Evolutionary conservation across 2,888 invertebrate genomes (phyloP).

Genomic region (Pinctada fucata): DNA sequence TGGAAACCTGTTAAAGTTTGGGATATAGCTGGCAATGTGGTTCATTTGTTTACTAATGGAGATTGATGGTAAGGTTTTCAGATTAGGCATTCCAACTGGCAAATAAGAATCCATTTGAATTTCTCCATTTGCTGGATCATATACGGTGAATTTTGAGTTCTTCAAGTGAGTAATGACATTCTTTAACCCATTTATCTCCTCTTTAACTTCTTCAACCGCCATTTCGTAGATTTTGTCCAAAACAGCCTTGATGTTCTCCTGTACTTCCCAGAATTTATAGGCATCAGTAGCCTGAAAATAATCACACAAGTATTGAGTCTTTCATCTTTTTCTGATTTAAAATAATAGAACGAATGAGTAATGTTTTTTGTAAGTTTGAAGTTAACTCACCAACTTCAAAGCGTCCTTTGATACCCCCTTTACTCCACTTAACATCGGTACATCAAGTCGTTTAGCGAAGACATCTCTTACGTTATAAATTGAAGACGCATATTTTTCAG

Average conservation of each 20-base stretch:
- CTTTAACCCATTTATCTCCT: constrained; percentile 45
- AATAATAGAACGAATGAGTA: neutral
- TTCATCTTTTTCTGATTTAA: neutral
- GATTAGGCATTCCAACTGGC: constrained; percentile 47
- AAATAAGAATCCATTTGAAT: constrained; percentile 51
- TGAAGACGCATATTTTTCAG: neutral
- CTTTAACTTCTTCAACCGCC: constrained; percentile 46
- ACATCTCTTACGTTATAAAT: neutral
- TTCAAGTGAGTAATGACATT: constrained; percentile 26
- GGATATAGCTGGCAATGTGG: constrained; percentile 38
- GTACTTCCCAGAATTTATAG: constrained; percentile 61
- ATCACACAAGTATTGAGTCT: neutral
- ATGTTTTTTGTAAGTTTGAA: neutral
- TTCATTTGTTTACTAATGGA: constrained; percentile 39
- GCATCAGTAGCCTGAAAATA: constrained; percentile 54
- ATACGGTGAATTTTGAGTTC: constrained; percentile 46
- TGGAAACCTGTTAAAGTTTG: constrained; percentile 27
- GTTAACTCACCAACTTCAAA: neutral
- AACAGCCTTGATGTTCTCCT: constrained; percentile 48
- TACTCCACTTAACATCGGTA: neutral
- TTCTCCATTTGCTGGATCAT: constrained; percentile 50
- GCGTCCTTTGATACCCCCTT: neutral
- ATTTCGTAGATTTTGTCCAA: constrained; percentile 29
- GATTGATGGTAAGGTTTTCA: constrained; percentile 44
- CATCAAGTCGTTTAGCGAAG: neutral